Percentiles rank a stretch among this genome's conserved stretches.
phyloP scores from a whole-genome alignment of 23 tunicate genomes.

The Styela clava region DNA sequence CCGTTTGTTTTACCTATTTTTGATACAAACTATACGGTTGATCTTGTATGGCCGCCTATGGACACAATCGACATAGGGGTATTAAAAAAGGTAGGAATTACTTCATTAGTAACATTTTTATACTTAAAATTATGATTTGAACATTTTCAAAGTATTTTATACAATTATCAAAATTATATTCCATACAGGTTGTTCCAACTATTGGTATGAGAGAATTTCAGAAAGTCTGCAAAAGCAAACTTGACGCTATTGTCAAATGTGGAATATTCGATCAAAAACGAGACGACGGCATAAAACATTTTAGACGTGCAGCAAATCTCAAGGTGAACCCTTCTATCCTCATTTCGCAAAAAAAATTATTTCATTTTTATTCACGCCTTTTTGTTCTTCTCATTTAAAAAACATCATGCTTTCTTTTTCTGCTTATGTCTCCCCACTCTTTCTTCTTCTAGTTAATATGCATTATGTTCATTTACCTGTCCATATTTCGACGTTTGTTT shows the following conservation, averaged over 20 bases:
- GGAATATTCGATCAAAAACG: slow-evolving; percentile 84
- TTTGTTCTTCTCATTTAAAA: too few relatives aligned
- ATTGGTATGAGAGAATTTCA: slow-evolving; percentile 74
- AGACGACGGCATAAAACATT: slow-evolving; percentile 80
- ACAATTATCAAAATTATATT: too few relatives aligned
- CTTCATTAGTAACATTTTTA: too few relatives aligned
- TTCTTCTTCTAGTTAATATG: too few relatives aligned
- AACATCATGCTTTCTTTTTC: too few relatives aligned
- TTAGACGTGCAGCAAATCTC: slow-evolving; percentile 87
- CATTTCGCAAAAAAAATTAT: too few relatives aligned
- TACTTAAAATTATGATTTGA: too few relatives aligned
- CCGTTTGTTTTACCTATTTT: slow-evolving; percentile 97
- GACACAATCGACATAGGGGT: slow-evolving; percentile 87
- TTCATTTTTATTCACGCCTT: too few relatives aligned
- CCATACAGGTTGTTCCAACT: slow-evolving; percentile 15
- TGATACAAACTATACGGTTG: slow-evolving; percentile 97
- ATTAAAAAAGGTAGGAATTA: slow-evolving; percentile 69
- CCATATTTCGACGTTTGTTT: too few relatives aligned
- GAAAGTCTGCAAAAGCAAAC: slow-evolving; percentile 58
- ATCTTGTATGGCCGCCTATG: slow-evolving; percentile 93
- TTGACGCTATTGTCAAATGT: slow-evolving; percentile 79
- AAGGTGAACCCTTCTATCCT: slow-evolving; percentile 37
- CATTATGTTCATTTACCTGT: too few relatives aligned
- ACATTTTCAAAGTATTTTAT: too few relatives aligned
- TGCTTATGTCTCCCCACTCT: too few relatives aligned